Evolutionary conservation across 2,888 invertebrate genomes (phyloP).

Genomic region (Noctuana brunneofusca): DNA sequence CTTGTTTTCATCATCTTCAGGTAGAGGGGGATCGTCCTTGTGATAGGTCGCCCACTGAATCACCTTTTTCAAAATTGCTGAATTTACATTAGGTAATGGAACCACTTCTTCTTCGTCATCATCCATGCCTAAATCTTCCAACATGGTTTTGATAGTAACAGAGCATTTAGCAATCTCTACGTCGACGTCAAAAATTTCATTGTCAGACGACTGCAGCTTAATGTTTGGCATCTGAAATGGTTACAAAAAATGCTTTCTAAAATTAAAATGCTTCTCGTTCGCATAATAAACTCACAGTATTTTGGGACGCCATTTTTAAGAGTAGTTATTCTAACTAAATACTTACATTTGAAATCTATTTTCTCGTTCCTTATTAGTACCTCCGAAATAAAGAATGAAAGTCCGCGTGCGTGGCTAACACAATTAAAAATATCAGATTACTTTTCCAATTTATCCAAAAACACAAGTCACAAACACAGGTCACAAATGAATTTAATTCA

Average conservation of each 20-base stretch:
- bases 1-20: slow-evolving; percentile 98
- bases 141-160: slow-evolving; percentile 98
- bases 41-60: slow-evolving; percentile 97
- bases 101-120: slow-evolving; percentile 97
- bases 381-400: not conserved
- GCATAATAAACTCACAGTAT: not conserved
- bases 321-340: not conserved
- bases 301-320: slow-evolving; percentile 4
- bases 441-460: not conserved
- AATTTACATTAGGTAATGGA: slow-evolving; percentile 98
- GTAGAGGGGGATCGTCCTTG: slow-evolving; percentile 97
- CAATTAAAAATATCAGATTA: not conserved
- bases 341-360: not conserved
- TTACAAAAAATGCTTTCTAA: not conserved
- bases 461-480: too few relatives aligned
- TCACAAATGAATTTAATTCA: too few relatives aligned
- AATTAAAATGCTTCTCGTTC: not conserved
- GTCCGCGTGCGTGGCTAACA: not conserved
- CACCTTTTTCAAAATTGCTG: slow-evolving; percentile 97
- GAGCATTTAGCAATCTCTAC: slow-evolving; percentile 99
- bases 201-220: slow-evolving; percentile 96
- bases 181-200: slow-evolving; percentile 97
- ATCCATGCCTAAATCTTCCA: slow-evolving; percentile 96
- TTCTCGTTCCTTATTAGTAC: not conserved
- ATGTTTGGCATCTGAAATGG: slow-evolving; percentile 93